A percentile compares a stretch with the other conserved stretches of the same genome.
These are phyloP conservation scores for Orgyia antiqua DNA, from an alignment of 2,888 invertebrate species.

Conservation along the genomic window DNA sequence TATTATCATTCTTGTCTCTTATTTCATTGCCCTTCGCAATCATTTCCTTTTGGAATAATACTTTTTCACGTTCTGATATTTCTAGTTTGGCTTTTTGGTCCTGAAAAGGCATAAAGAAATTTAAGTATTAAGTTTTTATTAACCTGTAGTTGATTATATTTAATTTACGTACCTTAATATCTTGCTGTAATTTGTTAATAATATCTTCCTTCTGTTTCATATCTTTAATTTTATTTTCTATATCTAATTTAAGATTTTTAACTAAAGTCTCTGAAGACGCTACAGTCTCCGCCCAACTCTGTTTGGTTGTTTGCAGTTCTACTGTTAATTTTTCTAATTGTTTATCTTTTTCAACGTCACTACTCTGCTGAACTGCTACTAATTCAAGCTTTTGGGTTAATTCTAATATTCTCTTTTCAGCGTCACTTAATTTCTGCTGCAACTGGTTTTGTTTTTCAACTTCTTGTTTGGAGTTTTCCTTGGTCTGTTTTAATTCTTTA, in stretches of 20 bases:
- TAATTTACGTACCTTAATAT: slow-evolving; percentile 49
- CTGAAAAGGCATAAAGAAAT: too few relatives aligned
- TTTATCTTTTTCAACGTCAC: slow-evolving; percentile 57
- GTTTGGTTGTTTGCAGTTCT: slow-evolving; percentile 61
- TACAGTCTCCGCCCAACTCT: slow-evolving; percentile 49
- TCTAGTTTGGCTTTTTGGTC: slow-evolving; percentile 57
- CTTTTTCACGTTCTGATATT: slow-evolving; percentile 59
- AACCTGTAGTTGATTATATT: not conserved
- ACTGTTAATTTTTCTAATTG: slow-evolving; percentile 60
- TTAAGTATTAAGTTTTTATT: not conserved
- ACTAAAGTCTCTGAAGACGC: slow-evolving; percentile 55
- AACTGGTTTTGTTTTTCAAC: slow-evolving; percentile 55
- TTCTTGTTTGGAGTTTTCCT: slow-evolving; percentile 54
- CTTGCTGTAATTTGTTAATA: slow-evolving; percentile 56
- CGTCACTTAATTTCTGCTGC: slow-evolving; percentile 50
- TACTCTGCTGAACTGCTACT: slow-evolving; percentile 56
- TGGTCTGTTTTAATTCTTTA: slow-evolving; percentile 55
- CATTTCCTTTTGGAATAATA: slow-evolving; percentile 54
- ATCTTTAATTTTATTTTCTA: slow-evolving; percentile 58
- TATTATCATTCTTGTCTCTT: slow-evolving; percentile 64
- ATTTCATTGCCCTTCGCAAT: slow-evolving; percentile 39
- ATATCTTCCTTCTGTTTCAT: slow-evolving; percentile 58
- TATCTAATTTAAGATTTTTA: slow-evolving; percentile 51
- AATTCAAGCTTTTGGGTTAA: slow-evolving; percentile 65
- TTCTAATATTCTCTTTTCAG: slow-evolving; percentile 54